phyloP scores from a whole-genome alignment of 2,888 invertebrate species.

The Phlogophora meticulosa region DNA sequence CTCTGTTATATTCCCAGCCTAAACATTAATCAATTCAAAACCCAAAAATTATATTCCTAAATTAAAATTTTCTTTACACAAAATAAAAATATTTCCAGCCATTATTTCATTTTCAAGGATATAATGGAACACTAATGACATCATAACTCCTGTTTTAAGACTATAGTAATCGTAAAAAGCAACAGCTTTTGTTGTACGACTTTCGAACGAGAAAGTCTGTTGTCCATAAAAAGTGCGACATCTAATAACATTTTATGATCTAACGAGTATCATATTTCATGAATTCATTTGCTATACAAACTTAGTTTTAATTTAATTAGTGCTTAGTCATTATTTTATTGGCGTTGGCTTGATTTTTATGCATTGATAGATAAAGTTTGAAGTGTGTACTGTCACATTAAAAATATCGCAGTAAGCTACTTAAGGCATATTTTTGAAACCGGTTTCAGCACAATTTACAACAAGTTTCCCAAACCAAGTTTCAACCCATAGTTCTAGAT shows the following conservation, averaged over 20 bases:
- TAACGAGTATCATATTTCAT: constrained; percentile 62
- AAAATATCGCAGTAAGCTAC: background rate
- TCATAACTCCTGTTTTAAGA: constrained; percentile 65
- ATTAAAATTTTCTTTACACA: constrained; percentile 35
- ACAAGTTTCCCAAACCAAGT: background rate
- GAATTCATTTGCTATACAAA: constrained; percentile 49
- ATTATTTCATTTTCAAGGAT: constrained; percentile 56
- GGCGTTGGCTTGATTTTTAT: background rate
- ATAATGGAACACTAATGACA: constrained; percentile 64
- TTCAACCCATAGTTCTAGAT: too few species aligned
- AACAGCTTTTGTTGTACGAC: constrained; percentile 63
- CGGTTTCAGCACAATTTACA: background rate
- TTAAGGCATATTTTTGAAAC: background rate
- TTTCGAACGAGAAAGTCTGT: constrained; percentile 59
- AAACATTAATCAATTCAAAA: constrained; percentile 19
- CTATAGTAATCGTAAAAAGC: constrained; percentile 65
- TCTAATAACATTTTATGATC: constrained; percentile 70
- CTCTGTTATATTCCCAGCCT: background rate
- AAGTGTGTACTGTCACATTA: background rate
- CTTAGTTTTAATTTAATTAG: constrained; percentile 49
- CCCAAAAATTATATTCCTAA: constrained; percentile 32
- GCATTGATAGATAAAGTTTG: background rate
- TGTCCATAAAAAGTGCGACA: constrained; percentile 61
- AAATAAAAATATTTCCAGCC: constrained; percentile 55
- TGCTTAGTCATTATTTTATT: constrained; percentile 14